A percentile compares a stretch with the other conserved stretches of the same genome.
These are phyloP conservation scores for Thymallus thymallus DNA, from an alignment of 2,113 vertebrate species.

Conservation along the genomic window DNA sequence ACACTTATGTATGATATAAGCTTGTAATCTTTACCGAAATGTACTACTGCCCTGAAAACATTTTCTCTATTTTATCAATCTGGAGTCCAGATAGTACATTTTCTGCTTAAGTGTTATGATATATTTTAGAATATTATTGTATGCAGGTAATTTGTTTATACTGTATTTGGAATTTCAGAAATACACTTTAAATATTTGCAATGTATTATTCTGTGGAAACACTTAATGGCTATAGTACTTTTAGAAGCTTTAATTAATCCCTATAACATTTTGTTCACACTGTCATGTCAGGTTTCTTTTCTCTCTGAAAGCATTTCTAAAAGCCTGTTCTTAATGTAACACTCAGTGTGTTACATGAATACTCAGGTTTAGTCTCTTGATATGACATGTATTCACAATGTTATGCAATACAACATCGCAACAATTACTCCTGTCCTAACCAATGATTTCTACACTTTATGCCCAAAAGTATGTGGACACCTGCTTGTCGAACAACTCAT, in stretches of 20 bases:
- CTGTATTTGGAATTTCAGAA: neutral
- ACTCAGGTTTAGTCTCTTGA: neutral
- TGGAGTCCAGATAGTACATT: neutral
- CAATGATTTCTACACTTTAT: too few species aligned
- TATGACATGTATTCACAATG: neutral
- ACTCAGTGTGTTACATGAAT: neutral
- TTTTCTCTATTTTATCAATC: neutral
- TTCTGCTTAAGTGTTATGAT: neutral
- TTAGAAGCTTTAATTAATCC: neutral
- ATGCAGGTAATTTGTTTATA: neutral
- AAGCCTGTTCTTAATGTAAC: neutral
- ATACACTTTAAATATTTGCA: constrained; percentile 6
- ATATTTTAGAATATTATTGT: neutral
- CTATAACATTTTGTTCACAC: neutral
- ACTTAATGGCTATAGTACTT: constrained; percentile 8
- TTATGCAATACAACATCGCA: neutral
- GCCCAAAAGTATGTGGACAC: too few species aligned
- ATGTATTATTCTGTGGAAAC: constrained; percentile 23
- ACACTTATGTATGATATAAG: neutral
- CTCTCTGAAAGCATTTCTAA: neutral
- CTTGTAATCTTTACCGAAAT: neutral
- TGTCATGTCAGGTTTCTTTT: neutral
- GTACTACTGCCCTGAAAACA: constrained; percentile 4
- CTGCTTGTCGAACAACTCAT: too few species aligned
- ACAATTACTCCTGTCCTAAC: too few species aligned